Percentiles rank a stretch among this genome's conserved stretches.
Evolutionary conservation across 2,113 vertebrate species (phyloP).

Genomic region (Phalacrocorax carbo): DNA sequence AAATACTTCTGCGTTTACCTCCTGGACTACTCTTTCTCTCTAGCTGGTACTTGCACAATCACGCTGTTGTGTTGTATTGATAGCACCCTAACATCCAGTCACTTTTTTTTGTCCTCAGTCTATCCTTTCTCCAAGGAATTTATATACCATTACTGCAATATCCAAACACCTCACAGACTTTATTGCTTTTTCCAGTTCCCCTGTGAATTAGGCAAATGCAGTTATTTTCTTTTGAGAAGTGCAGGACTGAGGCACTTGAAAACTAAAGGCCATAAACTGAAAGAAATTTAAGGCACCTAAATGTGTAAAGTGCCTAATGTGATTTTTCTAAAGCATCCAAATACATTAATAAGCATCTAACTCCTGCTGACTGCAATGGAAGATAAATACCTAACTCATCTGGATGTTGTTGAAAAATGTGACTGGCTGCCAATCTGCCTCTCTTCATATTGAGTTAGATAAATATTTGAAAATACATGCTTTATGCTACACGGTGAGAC

Average conservation of each 20-base stretch:
- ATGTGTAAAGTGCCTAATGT: background rate
- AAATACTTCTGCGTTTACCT: background rate
- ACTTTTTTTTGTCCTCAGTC: background rate
- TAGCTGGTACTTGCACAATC: fast-evolving
- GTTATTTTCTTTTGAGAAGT: background rate
- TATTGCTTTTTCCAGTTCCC: background rate
- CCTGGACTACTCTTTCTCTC: background rate
- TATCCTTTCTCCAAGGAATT: fast-evolving
- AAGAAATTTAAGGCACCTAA: conserved; percentile 2
- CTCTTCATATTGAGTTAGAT: background rate
- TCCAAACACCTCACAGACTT: background rate
- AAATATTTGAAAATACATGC: background rate
- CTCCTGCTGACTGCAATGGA: background rate
- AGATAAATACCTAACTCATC: background rate
- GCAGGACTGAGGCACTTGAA: background rate
- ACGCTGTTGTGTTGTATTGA: background rate
- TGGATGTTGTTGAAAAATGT: background rate
- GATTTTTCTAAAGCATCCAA: conserved; percentile 23
- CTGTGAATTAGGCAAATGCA: background rate
- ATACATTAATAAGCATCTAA: conserved; percentile 8
- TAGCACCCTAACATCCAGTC: background rate
- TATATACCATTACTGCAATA: background rate
- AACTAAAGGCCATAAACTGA: background rate
- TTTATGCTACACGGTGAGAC: background rate
- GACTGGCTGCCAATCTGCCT: background rate